A percentile compares a stretch with the other conserved stretches of the same genome.
Conservation (phyloP, 2,113 vertebrate genomes). For the Riparia riparia region DNA sequence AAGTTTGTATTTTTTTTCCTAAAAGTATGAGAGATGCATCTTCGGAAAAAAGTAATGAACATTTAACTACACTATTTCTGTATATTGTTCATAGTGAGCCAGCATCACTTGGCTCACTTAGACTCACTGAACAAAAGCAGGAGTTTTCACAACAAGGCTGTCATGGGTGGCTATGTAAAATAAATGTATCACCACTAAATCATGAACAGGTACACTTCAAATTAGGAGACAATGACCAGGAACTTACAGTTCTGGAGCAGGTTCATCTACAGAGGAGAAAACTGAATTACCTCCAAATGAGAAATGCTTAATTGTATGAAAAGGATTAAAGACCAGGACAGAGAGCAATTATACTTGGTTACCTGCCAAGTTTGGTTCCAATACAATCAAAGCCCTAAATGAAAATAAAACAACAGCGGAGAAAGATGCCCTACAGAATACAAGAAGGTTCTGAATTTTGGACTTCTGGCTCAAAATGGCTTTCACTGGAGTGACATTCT, state of each 20-base stretch:
- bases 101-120: not conserved
- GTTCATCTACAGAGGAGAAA: not conserved
- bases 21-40: not conserved
- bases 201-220: not conserved
- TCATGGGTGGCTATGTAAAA: not conserved
- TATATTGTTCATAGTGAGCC: not conserved
- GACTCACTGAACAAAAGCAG: not conserved
- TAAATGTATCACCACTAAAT: not conserved
- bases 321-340: not conserved
- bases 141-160: not conserved
- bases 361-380: not conserved
- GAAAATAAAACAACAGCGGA: constrained; percentile 47
- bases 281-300: not conserved
- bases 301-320: not conserved
- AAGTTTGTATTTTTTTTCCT: not conserved
- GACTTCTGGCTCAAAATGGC: not conserved
- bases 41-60: not conserved
- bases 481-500: not conserved
- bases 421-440: not conserved
- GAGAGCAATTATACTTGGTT: not conserved
- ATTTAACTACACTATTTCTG: not conserved
- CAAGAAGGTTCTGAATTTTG: not conserved
- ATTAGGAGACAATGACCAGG: not conserved
- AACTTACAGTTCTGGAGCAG: accelerated
- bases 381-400: not conserved